Conservation (phyloP, 2,888 invertebrate species). For the Clivina fossor region DNA sequence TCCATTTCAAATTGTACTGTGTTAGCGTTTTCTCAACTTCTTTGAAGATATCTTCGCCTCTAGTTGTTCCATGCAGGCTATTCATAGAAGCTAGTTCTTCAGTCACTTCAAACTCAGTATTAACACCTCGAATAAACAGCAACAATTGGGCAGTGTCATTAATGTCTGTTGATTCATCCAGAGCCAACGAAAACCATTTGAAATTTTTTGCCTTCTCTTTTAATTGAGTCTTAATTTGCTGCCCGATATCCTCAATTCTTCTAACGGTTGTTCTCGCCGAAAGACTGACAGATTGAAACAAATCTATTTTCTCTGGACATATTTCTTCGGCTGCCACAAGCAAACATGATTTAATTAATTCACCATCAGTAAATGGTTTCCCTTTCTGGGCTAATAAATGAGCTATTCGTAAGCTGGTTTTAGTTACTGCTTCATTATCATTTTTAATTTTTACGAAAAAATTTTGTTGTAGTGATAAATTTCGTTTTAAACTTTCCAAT, state of each 20-base stretch:
- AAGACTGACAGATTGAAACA: not conserved
- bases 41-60: not conserved
- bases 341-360: not conserved
- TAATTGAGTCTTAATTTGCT: not conserved
- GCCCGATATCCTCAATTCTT: not conserved
- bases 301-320: not conserved
- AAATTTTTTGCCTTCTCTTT: not conserved
- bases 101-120: constrained; percentile 14
- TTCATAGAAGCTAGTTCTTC: constrained; percentile 17
- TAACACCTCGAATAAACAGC: constrained; percentile 17
- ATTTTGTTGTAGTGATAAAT: not conserved
- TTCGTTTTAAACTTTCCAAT: not conserved
- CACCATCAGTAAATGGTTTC: not conserved
- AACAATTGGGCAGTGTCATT: constrained; percentile 15
- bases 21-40: not conserved
- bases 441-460: not conserved
- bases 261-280: not conserved
- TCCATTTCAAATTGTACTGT: too few species aligned
- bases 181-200: constrained; percentile 16
- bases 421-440: not conserved
- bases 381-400: not conserved
- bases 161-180: constrained; percentile 15
- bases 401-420: not conserved
- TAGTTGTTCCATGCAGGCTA: too few species aligned
- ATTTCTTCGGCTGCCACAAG: not conserved